Base-by-base conservation (phyloP, 2,888 invertebrate species). In the Cynaeus angustus region DNA sequence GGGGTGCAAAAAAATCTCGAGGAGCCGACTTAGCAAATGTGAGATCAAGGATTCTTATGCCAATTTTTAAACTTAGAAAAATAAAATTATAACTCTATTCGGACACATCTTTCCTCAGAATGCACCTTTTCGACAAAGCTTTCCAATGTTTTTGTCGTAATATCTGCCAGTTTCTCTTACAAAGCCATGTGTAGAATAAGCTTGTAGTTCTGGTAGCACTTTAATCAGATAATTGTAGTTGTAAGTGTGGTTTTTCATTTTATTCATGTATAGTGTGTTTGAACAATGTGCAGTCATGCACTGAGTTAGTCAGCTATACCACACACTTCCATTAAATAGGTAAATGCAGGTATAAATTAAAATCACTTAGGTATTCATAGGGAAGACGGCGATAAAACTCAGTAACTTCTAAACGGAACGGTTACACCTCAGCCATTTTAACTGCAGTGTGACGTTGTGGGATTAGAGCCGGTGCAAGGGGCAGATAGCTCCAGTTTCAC, bases 281-380 rank as follows among this genome's bases (percentile, higher is more conserved):
- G n/a, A n/a, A 33, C 33, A 33, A 33, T 9, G n/a, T 33, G 33
- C 33, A 7, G 33, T 33, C 9, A 55, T 55, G 38, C 55, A 55
- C 38, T 45, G 13, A 46, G 14, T 50, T 12, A 41, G 12, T 41
- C 12, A 41, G 12, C 7, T 12, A n/a, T 12, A 41, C 41, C 28
- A 59, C 30, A 46, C 14, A n/a, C 28, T 30, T 48, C 61, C 37
- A 50, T 61, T 48, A 37, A 9, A 48, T 28, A 9, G 48, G 21
- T 12, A 14, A 16, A 21, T 38, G 61, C 61, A 50, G 53, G 45
- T 43, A 64, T 53, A 64, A 64, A 53, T 52, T 52, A 64, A 64
- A 64, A 53, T 52, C 53, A 64, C 52, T 64, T 64, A 43, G 30
- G 41, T 64, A 64, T 64, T 64, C 64, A 64, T 64, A 64, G 38